phyloP scores from a whole-genome alignment of 2,113 vertebrate genomes.

The Lagenorhynchus albirostris region DNA sequence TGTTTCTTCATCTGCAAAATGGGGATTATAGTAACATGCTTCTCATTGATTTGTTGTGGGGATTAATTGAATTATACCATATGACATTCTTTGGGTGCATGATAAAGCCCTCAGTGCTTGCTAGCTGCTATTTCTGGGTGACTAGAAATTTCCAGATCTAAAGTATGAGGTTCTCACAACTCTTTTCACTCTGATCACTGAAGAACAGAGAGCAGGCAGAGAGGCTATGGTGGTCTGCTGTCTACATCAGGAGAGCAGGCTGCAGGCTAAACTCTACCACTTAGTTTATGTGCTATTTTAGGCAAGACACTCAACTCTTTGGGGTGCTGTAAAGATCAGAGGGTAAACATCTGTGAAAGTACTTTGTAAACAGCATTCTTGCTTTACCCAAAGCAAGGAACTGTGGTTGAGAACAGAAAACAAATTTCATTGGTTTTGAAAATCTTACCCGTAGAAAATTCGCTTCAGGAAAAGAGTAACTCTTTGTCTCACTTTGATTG shows the following conservation, averaged over 20 bases:
- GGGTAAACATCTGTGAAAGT: conserved; percentile 43
- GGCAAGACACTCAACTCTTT: conserved; percentile 24
- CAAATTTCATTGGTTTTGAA: conserved; percentile 49
- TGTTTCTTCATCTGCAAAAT: background rate
- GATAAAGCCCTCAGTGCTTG: background rate
- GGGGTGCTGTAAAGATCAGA: conserved; percentile 46
- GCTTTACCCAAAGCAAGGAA: conserved; percentile 38
- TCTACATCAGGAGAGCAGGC: background rate
- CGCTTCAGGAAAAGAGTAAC: conserved; percentile 19
- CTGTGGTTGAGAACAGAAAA: conserved; percentile 40
- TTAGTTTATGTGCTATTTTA: conserved; percentile 36
- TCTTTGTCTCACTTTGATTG: conserved; percentile 19
- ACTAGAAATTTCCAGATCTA: background rate
- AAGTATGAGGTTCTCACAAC: background rate
- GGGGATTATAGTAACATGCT: background rate
- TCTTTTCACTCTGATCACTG: background rate
- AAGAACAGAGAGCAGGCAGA: background rate
- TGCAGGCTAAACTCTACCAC: background rate
- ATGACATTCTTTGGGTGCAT: background rate
- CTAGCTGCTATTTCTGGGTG: background rate
- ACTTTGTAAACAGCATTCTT: conserved; percentile 44
- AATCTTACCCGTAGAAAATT: conserved; percentile 33
- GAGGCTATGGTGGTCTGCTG: background rate
- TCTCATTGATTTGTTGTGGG: background rate
- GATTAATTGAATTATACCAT: background rate